Conservation (phyloP, 2,888 invertebrate species). For the Machimus rusticus region DNA sequence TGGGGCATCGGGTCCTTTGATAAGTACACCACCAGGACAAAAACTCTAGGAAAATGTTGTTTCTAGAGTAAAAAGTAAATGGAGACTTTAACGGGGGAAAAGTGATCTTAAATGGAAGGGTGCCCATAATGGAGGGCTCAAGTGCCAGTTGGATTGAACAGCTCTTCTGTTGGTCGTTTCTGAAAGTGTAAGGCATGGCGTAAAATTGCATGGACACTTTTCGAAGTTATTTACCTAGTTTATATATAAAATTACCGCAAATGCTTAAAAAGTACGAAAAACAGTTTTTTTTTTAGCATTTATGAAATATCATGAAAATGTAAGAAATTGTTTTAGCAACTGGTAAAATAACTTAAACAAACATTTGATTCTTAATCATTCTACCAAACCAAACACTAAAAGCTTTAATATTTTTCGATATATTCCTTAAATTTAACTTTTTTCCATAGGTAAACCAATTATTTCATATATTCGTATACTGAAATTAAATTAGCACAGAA, state of each 20-base stretch:
- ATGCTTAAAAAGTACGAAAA: no score
- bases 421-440: no score
- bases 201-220: neutral
- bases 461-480: no score
- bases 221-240: neutral
- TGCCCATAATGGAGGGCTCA: neutral
- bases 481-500: no score
- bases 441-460: no score
- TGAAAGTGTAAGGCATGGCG: neutral
- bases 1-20: slow-evolving; percentile 7
- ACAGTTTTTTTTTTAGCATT: no score
- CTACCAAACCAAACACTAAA: no score
- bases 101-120: neutral
- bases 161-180: neutral
- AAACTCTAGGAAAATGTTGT: neutral
- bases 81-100: slow-evolving; percentile 13
- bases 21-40: neutral
- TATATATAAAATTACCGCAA: neutral
- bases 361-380: no score
- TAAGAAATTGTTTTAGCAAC: no score
- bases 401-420: no score
- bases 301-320: no score
- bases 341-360: no score
- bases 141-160: neutral
- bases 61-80: slow-evolving; percentile 19